A percentile compares a stretch with the other conserved stretches of the same genome.
Evolutionary conservation across 23 tunicate genomes (phyloP).

Genomic region (Diplosoma virens): DNA sequence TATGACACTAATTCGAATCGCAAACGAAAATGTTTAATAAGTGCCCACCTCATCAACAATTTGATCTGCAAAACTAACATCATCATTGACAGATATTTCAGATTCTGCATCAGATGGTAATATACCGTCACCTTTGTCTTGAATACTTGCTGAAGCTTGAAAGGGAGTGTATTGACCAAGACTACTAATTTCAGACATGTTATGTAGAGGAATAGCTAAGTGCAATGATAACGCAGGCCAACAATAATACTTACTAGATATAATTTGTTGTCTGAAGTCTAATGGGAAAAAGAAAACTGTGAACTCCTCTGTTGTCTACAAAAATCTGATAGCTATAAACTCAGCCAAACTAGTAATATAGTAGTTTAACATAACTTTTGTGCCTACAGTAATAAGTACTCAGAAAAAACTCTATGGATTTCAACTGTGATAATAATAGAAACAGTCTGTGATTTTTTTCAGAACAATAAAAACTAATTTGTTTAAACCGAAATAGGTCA

Average conservation of each 20-base stretch:
- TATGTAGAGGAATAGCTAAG: slow-evolving; percentile 1
- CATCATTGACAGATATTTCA: slow-evolving; percentile 3
- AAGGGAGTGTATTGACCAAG: not conserved
- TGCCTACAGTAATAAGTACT: not conserved
- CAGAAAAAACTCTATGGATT: not conserved
- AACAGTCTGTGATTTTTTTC: no score
- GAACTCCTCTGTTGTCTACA: slow-evolving; percentile 1
- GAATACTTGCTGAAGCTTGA: slow-evolving; percentile 5
- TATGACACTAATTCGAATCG: not conserved
- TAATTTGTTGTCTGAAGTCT: not conserved
- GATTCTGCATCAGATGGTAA: slow-evolving; percentile 5
- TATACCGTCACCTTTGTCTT: slow-evolving; percentile 2
- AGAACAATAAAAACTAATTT: not conserved
- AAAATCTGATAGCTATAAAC: not conserved
- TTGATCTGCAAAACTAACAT: not conserved
- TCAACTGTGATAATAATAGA: not conserved
- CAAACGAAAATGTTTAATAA: not conserved
- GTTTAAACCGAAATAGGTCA: slow-evolving; percentile 4
- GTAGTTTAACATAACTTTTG: not conserved
- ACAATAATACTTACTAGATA: slow-evolving; percentile 3
- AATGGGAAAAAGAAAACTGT: not conserved
- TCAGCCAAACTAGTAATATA: not conserved
- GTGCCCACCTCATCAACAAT: slow-evolving; percentile 9
- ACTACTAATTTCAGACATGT: not conserved
- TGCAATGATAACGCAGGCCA: not conserved